Evolutionary conservation across 2,888 invertebrate genomes (phyloP).

Genomic region (Capitulum mitella): DNA sequence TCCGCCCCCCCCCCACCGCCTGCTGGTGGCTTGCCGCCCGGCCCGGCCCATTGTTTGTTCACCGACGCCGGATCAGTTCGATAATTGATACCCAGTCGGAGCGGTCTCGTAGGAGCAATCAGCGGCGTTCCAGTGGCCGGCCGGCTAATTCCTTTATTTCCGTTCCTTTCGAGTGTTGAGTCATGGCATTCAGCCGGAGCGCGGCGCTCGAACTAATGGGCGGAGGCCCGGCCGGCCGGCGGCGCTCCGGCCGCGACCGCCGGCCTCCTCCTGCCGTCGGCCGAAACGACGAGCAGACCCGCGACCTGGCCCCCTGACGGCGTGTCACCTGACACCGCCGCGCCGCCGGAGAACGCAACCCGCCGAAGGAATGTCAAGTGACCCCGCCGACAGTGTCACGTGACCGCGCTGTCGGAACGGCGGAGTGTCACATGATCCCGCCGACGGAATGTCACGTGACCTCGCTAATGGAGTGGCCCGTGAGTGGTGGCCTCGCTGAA

Average conservation of each 20-base stretch:
- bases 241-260: background rate
- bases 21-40: background rate
- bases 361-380: too few relatives aligned
- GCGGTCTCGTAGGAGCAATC: background rate
- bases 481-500: too few relatives aligned
- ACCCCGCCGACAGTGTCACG: too few relatives aligned
- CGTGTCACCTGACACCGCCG: too few relatives aligned
- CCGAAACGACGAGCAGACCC: too few relatives aligned
- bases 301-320: too few relatives aligned
- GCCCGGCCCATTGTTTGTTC: background rate
- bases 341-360: too few relatives aligned
- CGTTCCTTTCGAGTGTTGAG: conserved; percentile 17
- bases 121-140: background rate
- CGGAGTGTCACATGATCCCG: too few relatives aligned
- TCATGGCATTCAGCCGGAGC: background rate
- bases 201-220: background rate
- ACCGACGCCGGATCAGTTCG: background rate
- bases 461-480: too few relatives aligned
- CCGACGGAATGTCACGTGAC: too few relatives aligned
- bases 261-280: too few relatives aligned
- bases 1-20: background rate
- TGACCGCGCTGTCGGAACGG: too few relatives aligned
- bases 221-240: background rate
- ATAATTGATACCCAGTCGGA: background rate
- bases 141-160: conserved; percentile 1